phyloP scores from a whole-genome alignment of 2,888 invertebrate species.

The Apamea monoglypha region DNA sequence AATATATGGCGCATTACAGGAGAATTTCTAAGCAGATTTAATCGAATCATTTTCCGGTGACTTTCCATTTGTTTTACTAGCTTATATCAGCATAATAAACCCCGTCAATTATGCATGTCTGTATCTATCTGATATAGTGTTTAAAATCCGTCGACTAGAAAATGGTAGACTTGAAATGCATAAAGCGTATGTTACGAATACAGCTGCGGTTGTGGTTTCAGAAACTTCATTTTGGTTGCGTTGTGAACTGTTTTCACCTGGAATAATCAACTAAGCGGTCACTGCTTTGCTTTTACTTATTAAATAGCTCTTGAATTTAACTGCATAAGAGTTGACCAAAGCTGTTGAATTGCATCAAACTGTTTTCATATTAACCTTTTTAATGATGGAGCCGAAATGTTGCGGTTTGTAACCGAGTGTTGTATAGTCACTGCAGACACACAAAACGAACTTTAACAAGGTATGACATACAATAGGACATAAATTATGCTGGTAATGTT shows the following conservation, averaged over 20 bases:
- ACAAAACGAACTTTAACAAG: slow-evolving; percentile 22
- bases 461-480: slow-evolving; percentile 8
- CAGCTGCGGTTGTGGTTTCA: slow-evolving; percentile 48
- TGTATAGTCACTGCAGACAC: not conserved
- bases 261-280: slow-evolving; percentile 46
- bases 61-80: slow-evolving; percentile 44
- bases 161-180: slow-evolving; percentile 4
- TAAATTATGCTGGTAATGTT: slow-evolving; percentile 34
- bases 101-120: slow-evolving; percentile 43
- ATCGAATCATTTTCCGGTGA: slow-evolving; percentile 15
- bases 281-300: slow-evolving; percentile 20
- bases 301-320: slow-evolving; percentile 35
- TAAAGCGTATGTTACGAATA: slow-evolving; percentile 10
- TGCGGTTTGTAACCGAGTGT: not conserved
- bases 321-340: slow-evolving; percentile 1
- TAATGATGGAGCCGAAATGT: not conserved
- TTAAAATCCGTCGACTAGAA: slow-evolving; percentile 15
- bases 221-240: slow-evolving; percentile 42
- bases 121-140: slow-evolving; percentile 19
- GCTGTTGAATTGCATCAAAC: slow-evolving; percentile 2
- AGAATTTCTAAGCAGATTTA: slow-evolving; percentile 4
- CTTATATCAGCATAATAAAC: slow-evolving; percentile 27
- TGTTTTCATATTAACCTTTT: not conserved
- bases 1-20: not conserved
- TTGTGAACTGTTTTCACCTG: slow-evolving; percentile 30